These are phyloP conservation scores for Ernsta delagoae DNA, from an alignment of 2,888 invertebrate species.

Conservation along the genomic window DNA sequence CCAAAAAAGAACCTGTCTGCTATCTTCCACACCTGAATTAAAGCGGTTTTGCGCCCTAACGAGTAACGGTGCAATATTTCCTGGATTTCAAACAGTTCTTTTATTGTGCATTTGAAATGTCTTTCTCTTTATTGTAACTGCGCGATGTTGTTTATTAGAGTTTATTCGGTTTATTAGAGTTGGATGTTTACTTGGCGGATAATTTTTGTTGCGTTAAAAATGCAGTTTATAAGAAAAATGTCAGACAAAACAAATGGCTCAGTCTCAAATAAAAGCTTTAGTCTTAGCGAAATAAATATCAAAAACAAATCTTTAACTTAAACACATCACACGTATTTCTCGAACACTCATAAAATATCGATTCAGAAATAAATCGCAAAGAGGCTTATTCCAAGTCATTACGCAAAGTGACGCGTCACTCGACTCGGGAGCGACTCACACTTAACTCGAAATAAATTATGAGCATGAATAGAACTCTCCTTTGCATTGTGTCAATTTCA, in stretches of 20 bases:
- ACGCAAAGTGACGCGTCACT: constrained; percentile 18
- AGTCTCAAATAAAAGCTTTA: too few species aligned
- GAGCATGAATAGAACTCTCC: constrained; percentile 10
- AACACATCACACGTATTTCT: too few species aligned
- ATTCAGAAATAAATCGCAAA: constrained; percentile 17
- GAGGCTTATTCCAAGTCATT: constrained; percentile 27
- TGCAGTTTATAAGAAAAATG: not conserved
- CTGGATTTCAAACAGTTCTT: constrained; percentile 19
- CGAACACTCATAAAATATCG: not conserved
- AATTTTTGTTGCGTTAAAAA: not conserved
- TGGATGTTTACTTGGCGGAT: not conserved
- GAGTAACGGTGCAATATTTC: constrained; percentile 32
- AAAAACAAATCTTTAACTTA: too few species aligned
- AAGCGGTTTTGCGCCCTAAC: constrained; percentile 32
- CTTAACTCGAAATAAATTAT: constrained; percentile 22
- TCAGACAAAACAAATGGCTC: too few species aligned
- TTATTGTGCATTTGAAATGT: constrained; percentile 30
- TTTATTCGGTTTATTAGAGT: not conserved
- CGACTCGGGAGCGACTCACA: constrained; percentile 13
- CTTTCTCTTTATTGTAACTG: constrained; percentile 3
- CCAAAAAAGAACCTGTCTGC: constrained; percentile 20
- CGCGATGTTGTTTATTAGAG: not conserved
- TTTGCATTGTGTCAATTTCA: constrained; percentile 9
- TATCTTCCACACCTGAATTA: constrained; percentile 36
- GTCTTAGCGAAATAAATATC: too few species aligned